Evolutionary conservation across 2,113 vertebrate species (phyloP), one percentile per base, ranked within the genome.

Genomic region (Barbus barbus): DNA sequence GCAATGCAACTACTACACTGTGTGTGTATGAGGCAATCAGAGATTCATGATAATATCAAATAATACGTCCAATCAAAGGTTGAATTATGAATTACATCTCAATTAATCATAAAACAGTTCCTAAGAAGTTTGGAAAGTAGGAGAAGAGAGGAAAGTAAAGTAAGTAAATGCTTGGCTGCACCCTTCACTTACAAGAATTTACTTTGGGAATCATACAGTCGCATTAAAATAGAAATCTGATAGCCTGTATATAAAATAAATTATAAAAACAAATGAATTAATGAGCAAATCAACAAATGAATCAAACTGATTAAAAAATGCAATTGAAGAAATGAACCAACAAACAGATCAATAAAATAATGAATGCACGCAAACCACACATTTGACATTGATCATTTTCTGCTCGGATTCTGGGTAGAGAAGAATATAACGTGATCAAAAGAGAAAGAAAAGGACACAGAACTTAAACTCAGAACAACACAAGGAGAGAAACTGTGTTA

Each of bases 401-500:
- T 12, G 1, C n/a, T n/a, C 2, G 20, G 36, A 71, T 71, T 71
- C 33, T 51, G 46, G 7, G 13, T 20, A 28, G 26, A 51, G 26
- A 51, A 58, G 31, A 60, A 58, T 24, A 16, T 4, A 20, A 67
- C 6, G 79, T 51, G 44, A 65, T 22, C 16, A 36, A 56, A 53
- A 81, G 22, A 26, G 48, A 36, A 24, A 72, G 22, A 77, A 69
- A 67, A 67, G 13, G 31, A 24, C 20, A 67, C 1, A 20, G 7
- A 93, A 89, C 85, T 26, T 14, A 16, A 89, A 63, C 74, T 22
- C 3, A 44, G 9, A 44, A 53, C 18, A 58, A 53, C 61, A 85
- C 46, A 36, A 79, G 53, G 51, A 84, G 20, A 81, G 56, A 81
- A 84, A 91, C 86, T 14, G 84, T 90, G 85, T 90, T 90, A 89